Conservation (phyloP, 2,888 invertebrate genomes). For the Nipponacmea schrenckii region DNA sequence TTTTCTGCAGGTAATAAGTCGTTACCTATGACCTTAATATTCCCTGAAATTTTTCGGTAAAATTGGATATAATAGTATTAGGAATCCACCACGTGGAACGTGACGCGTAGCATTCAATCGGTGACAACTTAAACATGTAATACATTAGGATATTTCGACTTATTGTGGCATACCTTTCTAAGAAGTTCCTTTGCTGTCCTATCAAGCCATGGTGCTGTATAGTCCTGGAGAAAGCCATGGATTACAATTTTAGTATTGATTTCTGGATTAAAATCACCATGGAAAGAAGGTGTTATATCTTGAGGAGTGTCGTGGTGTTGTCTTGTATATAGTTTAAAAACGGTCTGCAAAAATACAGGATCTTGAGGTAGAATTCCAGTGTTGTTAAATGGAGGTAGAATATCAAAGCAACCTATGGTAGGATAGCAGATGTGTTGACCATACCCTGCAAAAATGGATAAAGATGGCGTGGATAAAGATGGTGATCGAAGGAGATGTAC, state of each 20-base stretch:
- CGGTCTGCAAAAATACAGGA: slow-evolving; percentile 38
- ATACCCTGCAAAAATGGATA: too few relatives aligned
- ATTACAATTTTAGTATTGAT: slow-evolving; percentile 47
- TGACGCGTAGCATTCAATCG: too few relatives aligned
- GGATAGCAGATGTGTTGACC: slow-evolving; percentile 75
- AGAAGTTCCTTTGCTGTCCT: slow-evolving; percentile 45
- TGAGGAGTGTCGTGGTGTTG: slow-evolving; percentile 18
- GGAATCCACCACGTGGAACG: background rate
- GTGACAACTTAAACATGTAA: too few relatives aligned
- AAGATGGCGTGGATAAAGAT: too few relatives aligned
- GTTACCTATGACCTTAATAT: too few relatives aligned
- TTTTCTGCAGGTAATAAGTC: background rate
- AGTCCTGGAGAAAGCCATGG: slow-evolving; percentile 55
- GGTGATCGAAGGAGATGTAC: too few relatives aligned
- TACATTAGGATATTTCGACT: too few relatives aligned
- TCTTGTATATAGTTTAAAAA: slow-evolving; percentile 44
- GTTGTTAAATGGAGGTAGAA: slow-evolving; percentile 74
- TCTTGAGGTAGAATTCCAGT: slow-evolving; percentile 35
- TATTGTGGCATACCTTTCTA: slow-evolving; percentile 34
- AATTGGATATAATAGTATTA: too few relatives aligned
- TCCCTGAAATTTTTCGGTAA: too few relatives aligned
- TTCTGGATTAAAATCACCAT: slow-evolving; percentile 35
- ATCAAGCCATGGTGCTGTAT: slow-evolving; percentile 42
- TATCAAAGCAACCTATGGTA: slow-evolving; percentile 89
- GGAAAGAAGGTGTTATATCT: slow-evolving; percentile 15